A percentile compares a stretch with the other conserved stretches of the same genome.
Conservation (phyloP, 2,797 vertebrate species). For the Pterois miles region DNA sequence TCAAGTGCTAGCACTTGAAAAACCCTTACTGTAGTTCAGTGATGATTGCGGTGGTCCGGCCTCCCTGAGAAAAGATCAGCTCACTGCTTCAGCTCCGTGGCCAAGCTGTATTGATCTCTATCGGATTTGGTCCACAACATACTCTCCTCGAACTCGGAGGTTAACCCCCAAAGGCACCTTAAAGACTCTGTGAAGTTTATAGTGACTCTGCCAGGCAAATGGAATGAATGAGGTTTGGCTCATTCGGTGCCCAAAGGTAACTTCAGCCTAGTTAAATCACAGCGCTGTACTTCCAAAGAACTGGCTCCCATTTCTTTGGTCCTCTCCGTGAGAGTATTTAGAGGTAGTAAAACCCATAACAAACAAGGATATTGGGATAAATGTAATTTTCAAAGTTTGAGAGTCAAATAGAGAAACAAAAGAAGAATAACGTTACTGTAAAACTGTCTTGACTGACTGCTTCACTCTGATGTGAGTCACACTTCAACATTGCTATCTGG, state of each 20-base stretch:
- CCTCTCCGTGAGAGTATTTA: conserved; percentile 9
- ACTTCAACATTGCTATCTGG: not conserved
- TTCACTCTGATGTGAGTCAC: not conserved
- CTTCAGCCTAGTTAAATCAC: conserved; percentile 35
- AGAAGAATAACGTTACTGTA: not conserved
- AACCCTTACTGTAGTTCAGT: not conserved
- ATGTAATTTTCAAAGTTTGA: not conserved
- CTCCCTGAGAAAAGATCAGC: conserved; percentile 21
- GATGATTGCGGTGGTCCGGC: conserved; percentile 1
- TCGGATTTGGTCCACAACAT: conserved; percentile 65
- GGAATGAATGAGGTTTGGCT: conserved; percentile 56
- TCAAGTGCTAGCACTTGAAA: not conserved
- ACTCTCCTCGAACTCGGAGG: conserved; percentile 56
- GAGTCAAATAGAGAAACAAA: conserved; percentile 3
- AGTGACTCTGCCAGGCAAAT: conserved; percentile 46
- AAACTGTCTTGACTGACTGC: not conserved
- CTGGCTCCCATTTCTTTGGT: conserved; percentile 18
- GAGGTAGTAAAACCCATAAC: conserved; percentile 11
- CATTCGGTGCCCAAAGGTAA: conserved; percentile 45
- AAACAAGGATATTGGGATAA: not conserved
- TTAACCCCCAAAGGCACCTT: conserved; percentile 63
- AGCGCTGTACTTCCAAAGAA: conserved; percentile 16
- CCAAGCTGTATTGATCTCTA: conserved; percentile 69
- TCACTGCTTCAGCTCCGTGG: conserved; percentile 40
- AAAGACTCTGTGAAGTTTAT: conserved; percentile 65